Evolutionary conservation across 2,797 vertebrate species (phyloP).

Genomic region (Sciaenops ocellatus): DNA sequence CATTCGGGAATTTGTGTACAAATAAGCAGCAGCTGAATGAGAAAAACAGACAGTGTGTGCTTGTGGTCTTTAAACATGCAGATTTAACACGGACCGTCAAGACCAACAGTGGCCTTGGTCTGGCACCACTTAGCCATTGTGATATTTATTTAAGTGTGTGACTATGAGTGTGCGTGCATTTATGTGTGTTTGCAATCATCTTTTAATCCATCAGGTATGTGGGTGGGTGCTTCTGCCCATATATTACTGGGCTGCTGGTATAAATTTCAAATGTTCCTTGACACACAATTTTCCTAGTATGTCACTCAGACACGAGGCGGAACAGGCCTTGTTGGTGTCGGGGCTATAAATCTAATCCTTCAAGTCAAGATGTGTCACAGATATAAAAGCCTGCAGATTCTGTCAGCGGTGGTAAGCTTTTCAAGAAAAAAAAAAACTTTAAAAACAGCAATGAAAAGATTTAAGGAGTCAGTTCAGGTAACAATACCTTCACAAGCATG

Average conservation of each 20-base stretch:
- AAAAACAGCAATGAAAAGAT: background rate
- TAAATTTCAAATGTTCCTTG: conserved; percentile 46
- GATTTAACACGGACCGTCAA: conserved; percentile 35
- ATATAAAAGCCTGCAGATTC: conserved; percentile 14
- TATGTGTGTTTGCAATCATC: conserved; percentile 20
- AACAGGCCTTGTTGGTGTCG: conserved; percentile 22
- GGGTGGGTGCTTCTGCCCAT: conserved; percentile 19
- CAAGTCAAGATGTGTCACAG: conserved; percentile 12
- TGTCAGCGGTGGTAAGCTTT: background rate
- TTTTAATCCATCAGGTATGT: conserved; percentile 37
- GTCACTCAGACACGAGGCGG: conserved; percentile 31
- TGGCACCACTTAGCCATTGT: background rate
- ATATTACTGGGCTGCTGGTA: conserved; percentile 22
- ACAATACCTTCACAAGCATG: background rate
- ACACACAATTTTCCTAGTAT: conserved; percentile 35
- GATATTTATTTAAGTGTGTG: conserved; percentile 14
- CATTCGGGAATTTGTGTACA: conserved; percentile 3
- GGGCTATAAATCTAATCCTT: conserved; percentile 30
- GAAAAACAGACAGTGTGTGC: background rate
- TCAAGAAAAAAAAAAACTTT: background rate
- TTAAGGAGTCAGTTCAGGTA: background rate
- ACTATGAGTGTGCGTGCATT: background rate
- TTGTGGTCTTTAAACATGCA: conserved; percentile 26
- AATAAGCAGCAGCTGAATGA: background rate
- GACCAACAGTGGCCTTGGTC: conserved; percentile 12